Evolutionary conservation across 2,797 vertebrate genomes (phyloP), one percentile per base, ranked within the genome.

Genomic region (Xyrichtys novacula): DNA sequence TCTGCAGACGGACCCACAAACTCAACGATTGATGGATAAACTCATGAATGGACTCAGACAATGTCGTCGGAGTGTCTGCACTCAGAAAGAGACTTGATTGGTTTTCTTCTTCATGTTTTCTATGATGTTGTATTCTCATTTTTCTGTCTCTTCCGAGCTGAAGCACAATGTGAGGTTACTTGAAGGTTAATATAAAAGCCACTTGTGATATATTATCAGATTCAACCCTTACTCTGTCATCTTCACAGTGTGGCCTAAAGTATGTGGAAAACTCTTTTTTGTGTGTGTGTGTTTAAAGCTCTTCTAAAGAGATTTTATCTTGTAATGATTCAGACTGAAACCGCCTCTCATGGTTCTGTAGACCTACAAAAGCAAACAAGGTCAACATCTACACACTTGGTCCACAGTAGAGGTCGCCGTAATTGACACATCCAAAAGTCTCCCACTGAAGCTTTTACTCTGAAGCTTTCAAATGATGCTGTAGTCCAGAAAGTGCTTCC

Each of bases 1-100:
- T 97, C 88, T 98, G 97, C 50, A 90, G 96, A 70, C 85, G 95
- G 77, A 95, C 94, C 46, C 93, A 89, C 74, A 98, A 97, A 94
- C 94, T 95, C 0, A 89, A 95, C 4, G 94, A 97, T 87, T 97
- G 93, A 80, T 1, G 1, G 15, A 47, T 3, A 7, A 78, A 42
- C 29, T 12, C 25, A 50, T 5, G 15, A 17, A 32, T 14, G 25
- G 36, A 49, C 34, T 42, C 19, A 6, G 22, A 57, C 17, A 4
- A 56, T 25, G 39, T 5, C 20, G 15, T 22, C 28, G 17, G 26
- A 3, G 6, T 32, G 46, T 52, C 29, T 26, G 26, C 44, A 43
- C 22, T 44, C 15, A 2, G 14, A 29, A 31, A 14, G 16, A 44
- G 22, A 39, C 40, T 32, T 5, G 42, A 9, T 9, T 50, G 47